Evolutionary conservation across 2,888 invertebrate genomes (phyloP), one percentile per base, ranked within the genome.

Genomic region (Patella ulyssiponensis): DNA sequence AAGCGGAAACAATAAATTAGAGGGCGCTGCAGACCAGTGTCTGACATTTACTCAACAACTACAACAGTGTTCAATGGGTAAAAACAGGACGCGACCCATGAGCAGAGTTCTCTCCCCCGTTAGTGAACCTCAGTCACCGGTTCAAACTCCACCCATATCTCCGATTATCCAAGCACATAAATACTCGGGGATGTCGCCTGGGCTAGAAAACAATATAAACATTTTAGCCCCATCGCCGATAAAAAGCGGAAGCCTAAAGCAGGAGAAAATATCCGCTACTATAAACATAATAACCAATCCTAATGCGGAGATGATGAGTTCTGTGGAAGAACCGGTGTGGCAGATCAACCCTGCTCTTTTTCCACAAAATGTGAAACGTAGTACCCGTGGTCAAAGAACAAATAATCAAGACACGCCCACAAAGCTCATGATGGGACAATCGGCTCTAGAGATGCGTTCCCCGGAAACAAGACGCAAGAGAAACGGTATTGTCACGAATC

Each of bases 41-140:
- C 73, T 97, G 88, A 96, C 97, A 73, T 98, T 97, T 92, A 97
- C 97, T 3, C 97, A 97, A 92, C 97, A 97, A 93, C 93, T 98
- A 75, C 97, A 97, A 83, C 95, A 96, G 82, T 95, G 96, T 90
- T 95, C 96, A 0, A 87, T 88, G 85, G 85, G 86, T 12, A 93
- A 96, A 79, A 94, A 94, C 88, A 92, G 94, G 15, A 94, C 94
- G 78, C 93, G 95, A 64, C 94, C 95, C 0, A 91, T 94, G 69
- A 94, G 94, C 81, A 84, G 94, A 86, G 91, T 94, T 72, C 85
- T 93, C 53, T 92, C 92, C 51, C 93, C 92, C 77, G 94, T 94
- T 84, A 94, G 94, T 86, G 94, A 94, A 86, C 94, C 94, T 0
- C 94, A 94, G 91, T 94, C 94, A 93, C 93, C 96, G 83, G 95